A percentile compares a stretch with the other conserved stretches of the same genome.
Conservation (phyloP, 2,113 vertebrate species). For the Trematocara unimaculatum region DNA sequence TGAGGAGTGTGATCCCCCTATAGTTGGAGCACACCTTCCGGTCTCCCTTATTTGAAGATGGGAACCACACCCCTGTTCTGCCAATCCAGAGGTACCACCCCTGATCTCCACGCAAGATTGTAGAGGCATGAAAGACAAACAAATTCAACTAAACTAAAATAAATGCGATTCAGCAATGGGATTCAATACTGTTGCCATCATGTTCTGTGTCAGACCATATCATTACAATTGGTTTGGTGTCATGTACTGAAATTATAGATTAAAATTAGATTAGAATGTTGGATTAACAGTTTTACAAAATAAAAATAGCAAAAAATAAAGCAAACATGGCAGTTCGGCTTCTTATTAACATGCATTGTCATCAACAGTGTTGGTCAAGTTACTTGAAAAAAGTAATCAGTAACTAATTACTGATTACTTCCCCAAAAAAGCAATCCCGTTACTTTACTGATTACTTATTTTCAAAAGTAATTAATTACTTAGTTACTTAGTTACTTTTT, state of each 20-base stretch:
- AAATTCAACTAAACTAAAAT: background rate
- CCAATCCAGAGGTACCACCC: background rate
- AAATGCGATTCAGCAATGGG: background rate
- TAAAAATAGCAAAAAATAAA: background rate
- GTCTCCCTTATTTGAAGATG: background rate
- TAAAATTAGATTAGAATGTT: background rate
- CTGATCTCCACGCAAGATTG: background rate
- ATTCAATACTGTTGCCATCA: background rate
- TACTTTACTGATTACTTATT: too few species aligned
- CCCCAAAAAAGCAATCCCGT: too few species aligned
- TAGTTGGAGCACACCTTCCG: background rate
- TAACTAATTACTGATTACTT: too few species aligned
- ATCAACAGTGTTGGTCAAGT: too few species aligned
- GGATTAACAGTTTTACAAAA: background rate
- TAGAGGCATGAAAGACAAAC: background rate
- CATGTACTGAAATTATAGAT: background rate
- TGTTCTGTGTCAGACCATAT: background rate
- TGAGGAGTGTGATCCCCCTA: background rate
- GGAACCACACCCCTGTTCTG: background rate
- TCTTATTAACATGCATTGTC: background rate
- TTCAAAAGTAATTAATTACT: too few species aligned
- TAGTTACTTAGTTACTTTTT: too few species aligned
- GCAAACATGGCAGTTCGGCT: background rate
- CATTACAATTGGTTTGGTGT: background rate
- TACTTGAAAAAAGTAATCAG: too few species aligned